phyloP scores from a whole-genome alignment of 2,888 invertebrate genomes.

The Tolmerus cingulatus region DNA sequence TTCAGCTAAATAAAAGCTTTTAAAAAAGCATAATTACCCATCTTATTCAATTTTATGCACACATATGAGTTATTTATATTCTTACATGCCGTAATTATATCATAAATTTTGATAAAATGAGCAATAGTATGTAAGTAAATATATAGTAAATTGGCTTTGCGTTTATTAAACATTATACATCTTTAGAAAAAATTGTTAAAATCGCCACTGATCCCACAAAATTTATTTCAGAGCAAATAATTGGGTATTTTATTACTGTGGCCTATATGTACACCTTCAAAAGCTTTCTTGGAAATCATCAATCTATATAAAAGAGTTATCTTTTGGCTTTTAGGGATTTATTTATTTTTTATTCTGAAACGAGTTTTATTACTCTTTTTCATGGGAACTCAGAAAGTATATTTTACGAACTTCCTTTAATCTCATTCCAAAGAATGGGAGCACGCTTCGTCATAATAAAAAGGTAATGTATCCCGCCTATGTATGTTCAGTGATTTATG shows the following conservation, averaged over 20 bases:
- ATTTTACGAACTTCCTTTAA: not conserved
- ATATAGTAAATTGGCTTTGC: no score
- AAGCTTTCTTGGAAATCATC: not conserved
- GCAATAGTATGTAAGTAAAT: no score
- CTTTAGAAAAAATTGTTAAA: no score
- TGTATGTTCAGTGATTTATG: not conserved
- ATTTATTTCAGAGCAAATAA: not conserved
- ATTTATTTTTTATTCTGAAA: not conserved
- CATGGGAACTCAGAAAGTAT: not conserved
- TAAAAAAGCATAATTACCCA: no score
- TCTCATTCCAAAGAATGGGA: not conserved
- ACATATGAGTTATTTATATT: no score
- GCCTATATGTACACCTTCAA: not conserved
- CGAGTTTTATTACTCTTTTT: not conserved
- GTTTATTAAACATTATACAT: no score
- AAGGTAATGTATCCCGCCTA: not conserved
- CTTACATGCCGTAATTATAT: no score
- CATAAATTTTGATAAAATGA: no score
- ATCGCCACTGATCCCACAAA: not conserved
- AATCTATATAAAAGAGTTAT: not conserved
- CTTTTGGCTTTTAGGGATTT: not conserved
- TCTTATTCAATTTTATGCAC: no score
- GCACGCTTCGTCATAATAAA: not conserved
- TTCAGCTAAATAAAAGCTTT: no score
- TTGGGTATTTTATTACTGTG: not conserved